phyloP scores from a whole-genome alignment of 1,140 invertebrate species.

The Drosophila mauritiana region DNA sequence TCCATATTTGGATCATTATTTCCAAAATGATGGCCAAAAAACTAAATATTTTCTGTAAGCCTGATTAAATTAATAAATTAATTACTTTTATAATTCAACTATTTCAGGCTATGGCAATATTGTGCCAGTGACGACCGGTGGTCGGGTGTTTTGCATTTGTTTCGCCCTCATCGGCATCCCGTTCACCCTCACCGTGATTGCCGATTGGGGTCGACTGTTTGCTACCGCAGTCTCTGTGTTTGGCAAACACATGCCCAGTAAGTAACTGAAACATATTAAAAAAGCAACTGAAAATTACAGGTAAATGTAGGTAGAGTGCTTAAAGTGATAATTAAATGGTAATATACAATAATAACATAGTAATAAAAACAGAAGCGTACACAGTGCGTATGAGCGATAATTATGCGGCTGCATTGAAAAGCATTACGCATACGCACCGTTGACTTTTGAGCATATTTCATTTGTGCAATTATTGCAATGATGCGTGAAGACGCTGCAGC shows the following conservation, averaged over 20 bases:
- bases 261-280: constrained; percentile 21
- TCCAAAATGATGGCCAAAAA: neutral
- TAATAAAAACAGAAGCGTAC: neutral
- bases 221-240: constrained; percentile 91
- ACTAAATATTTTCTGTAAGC: neutral
- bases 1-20: too few relatives aligned
- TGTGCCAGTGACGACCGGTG: constrained; percentile 93
- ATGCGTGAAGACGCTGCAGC: too few relatives aligned
- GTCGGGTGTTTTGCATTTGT: constrained; percentile 95
- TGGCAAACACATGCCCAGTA: constrained; percentile 86
- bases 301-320: too few relatives aligned
- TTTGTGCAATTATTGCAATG: too few relatives aligned
- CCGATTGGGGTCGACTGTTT: constrained; percentile 94
- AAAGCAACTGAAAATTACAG: neutral
- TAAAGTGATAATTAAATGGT: neutral
- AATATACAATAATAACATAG: neutral
- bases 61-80: neutral
- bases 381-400: constrained; percentile 4
- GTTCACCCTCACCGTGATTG: constrained; percentile 95
- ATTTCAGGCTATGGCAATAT: constrained; percentile 96
- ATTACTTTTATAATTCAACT: constrained; percentile 22
- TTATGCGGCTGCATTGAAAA: too few relatives aligned
- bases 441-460: neutral
- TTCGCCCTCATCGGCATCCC: constrained; percentile 97
- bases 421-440: constrained; percentile 3